Percentiles rank a stretch among this genome's conserved stretches.
Evolutionary conservation across 1,140 invertebrate species (phyloP).

Genomic region (Drosophila pruinosa): DNA sequence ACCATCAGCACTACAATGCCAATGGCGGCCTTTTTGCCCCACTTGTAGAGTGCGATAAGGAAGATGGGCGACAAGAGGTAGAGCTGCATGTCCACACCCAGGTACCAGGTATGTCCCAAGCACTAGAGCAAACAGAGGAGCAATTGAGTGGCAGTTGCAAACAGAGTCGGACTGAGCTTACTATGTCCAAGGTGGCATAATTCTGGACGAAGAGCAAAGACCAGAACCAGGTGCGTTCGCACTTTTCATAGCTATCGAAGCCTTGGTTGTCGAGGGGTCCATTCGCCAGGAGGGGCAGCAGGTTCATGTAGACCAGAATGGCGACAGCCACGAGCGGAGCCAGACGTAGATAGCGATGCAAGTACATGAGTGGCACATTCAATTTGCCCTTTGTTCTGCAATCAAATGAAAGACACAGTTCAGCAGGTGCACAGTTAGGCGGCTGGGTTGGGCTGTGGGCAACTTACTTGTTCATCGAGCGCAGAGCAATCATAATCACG

Average conservation of each 20-base stretch:
- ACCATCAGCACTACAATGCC: conserved; percentile 37
- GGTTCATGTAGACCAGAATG: conserved; percentile 49
- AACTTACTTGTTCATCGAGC: conserved; percentile 86
- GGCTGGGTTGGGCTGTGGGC: neutral
- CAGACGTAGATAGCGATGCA: conserved; percentile 71
- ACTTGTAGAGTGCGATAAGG: conserved; percentile 87
- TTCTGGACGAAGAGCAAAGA: conserved; percentile 62
- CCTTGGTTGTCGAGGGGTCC: conserved; percentile 64
- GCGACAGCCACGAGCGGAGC: conserved; percentile 57
- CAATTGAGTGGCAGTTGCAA: neutral
- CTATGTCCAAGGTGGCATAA: conserved; percentile 39
- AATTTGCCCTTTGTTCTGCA: conserved; percentile 53
- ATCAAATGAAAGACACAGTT: too few species aligned
- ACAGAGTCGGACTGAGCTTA: conserved; percentile 20
- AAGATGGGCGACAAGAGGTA: conserved; percentile 90
- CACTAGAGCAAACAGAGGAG: conserved; percentile 85
- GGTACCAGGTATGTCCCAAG: conserved; percentile 94
- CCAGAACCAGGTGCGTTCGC: conserved; percentile 50
- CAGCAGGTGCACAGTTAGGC: neutral
- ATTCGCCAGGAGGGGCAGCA: conserved; percentile 46
- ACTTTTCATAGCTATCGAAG: conserved; percentile 31
- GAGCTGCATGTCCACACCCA: conserved; percentile 93
- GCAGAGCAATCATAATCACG: conserved; percentile 85
- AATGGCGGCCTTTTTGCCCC: conserved; percentile 75
- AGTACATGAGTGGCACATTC: conserved; percentile 67